Evolutionary conservation across 2,113 vertebrate species (phyloP).

Genomic region (Eptesicus fuscus): DNA sequence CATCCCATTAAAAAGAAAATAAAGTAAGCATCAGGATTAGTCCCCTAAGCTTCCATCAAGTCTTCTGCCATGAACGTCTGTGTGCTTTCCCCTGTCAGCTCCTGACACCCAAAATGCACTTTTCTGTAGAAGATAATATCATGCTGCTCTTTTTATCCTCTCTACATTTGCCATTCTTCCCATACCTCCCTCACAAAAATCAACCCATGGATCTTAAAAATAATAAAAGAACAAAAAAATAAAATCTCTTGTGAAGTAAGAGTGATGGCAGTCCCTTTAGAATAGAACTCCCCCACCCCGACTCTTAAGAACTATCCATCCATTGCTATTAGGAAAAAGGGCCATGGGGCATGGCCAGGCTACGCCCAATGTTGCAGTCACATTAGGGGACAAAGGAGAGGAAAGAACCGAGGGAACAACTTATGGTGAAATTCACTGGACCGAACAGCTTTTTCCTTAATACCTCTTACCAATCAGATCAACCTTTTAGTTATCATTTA

Average conservation of each 20-base stretch:
- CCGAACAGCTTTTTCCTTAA: neutral
- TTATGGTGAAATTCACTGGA: neutral
- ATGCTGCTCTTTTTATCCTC: neutral
- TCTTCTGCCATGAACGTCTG: constrained; percentile 67
- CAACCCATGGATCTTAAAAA: constrained; percentile 43
- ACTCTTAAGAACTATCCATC: neutral
- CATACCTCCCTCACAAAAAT: constrained; percentile 11
- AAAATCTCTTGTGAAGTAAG: neutral
- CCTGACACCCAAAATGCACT: constrained; percentile 64
- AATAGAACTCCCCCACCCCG: neutral
- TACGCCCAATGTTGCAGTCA: neutral
- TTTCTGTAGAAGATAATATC: constrained; percentile 65
- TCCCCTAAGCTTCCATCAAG: constrained; percentile 78
- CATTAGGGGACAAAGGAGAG: neutral
- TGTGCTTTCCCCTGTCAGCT: constrained; percentile 64
- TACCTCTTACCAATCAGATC: neutral
- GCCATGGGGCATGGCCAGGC: neutral
- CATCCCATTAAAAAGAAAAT: constrained; percentile 84
- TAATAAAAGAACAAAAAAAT: constrained; percentile 51
- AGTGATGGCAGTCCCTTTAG: neutral
- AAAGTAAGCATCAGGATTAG: constrained; percentile 81
- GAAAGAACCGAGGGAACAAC: neutral
- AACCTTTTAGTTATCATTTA: neutral
- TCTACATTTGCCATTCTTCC: neutral
- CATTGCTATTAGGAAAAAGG: neutral